These are phyloP conservation scores for Rhincodon typus DNA, from an alignment of 2,797 vertebrate species.

Conservation along the genomic window DNA sequence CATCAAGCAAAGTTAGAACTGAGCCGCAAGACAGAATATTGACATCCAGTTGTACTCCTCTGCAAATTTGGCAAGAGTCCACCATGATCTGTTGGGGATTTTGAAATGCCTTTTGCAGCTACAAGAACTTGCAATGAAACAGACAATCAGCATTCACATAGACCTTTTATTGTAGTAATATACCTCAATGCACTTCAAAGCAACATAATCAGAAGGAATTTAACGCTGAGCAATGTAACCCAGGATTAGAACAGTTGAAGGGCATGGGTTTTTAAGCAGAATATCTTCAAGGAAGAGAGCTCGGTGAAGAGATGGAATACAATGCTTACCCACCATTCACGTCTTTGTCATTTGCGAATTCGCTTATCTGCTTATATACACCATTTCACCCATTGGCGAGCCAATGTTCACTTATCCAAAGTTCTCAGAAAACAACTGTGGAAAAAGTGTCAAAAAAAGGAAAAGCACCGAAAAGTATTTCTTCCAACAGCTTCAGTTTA, in stretches of 20 bases:
- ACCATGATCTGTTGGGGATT: background rate
- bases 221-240: background rate
- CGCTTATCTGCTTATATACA: too few species aligned
- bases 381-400: too few species aligned
- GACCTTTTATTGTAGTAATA: background rate
- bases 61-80: background rate
- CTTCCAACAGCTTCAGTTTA: too few species aligned
- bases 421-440: too few species aligned
- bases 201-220: background rate
- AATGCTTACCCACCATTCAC: too few species aligned
- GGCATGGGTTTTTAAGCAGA: background rate
- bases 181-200: too few species aligned
- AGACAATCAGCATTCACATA: background rate
- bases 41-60: too few species aligned
- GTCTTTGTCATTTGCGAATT: too few species aligned
- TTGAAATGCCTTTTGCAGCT: background rate
- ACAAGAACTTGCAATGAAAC: background rate
- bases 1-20: background rate
- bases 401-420: too few species aligned
- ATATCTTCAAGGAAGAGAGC: background rate
- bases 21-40: background rate
- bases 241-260: too few species aligned
- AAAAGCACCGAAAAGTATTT: too few species aligned
- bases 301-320: background rate
- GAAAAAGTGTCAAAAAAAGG: too few species aligned